These are phyloP conservation scores for Hippocampus abdominalis DNA, from an alignment of 2,113 vertebrate species.

Conservation along the genomic window DNA sequence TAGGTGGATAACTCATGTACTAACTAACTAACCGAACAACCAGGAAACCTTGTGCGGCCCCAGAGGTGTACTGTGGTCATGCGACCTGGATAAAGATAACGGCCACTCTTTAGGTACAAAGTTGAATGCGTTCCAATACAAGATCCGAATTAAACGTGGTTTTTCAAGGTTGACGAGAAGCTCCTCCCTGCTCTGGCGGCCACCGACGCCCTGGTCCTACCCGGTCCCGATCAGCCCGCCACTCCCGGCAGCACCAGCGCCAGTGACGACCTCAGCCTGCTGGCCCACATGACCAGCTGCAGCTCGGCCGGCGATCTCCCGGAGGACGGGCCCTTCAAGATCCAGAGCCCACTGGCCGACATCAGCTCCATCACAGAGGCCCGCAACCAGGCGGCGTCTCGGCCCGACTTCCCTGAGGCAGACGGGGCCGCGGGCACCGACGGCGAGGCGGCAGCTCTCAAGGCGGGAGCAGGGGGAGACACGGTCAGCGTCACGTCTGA, in stretches of 20 bases:
- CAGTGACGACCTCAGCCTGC: slow-evolving; percentile 89
- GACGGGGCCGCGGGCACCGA: slow-evolving; percentile 78
- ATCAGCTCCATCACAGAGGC: slow-evolving; percentile 83
- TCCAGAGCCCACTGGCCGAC: slow-evolving; percentile 80
- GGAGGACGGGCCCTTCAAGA: slow-evolving; percentile 73
- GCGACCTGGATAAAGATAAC: neutral
- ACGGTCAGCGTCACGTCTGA: slow-evolving; percentile 78
- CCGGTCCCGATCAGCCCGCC: slow-evolving; percentile 76
- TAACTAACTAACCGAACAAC: no score
- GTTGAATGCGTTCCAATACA: neutral
- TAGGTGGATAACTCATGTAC: no score
- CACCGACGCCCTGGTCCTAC: slow-evolving; percentile 81
- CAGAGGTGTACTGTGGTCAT: neutral
- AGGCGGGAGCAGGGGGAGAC: slow-evolving; percentile 89
- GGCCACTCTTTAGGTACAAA: neutral
- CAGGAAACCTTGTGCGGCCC: no score
- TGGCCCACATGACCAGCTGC: slow-evolving; percentile 87
- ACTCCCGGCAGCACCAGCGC: slow-evolving; percentile 72
- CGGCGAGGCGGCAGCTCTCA: slow-evolving; percentile 77
- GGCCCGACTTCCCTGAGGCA: slow-evolving; percentile 77
- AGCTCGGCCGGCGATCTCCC: slow-evolving; percentile 75
- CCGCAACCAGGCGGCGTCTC: slow-evolving; percentile 73
- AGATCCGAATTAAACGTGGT: neutral
- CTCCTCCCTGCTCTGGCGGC: slow-evolving; percentile 89
- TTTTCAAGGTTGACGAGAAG: slow-evolving; percentile 82